phyloP scores from a whole-genome alignment of 1,140 invertebrate genomes.

The Listronotus oregonensis region DNA sequence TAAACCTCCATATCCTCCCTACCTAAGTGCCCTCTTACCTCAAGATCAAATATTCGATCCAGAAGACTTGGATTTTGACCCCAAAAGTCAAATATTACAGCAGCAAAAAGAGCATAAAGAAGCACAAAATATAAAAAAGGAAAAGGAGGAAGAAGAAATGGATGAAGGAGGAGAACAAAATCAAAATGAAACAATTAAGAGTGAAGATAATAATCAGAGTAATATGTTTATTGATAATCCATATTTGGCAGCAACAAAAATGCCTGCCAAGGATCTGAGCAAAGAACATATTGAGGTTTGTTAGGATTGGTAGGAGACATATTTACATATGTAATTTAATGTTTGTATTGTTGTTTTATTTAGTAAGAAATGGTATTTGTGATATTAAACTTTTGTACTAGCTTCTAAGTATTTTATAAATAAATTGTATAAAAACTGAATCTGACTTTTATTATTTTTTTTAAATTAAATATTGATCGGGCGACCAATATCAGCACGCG shows the following conservation, averaged over 20 bases:
- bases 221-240: constrained; percentile 82
- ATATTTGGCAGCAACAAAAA: constrained; percentile 79
- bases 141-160: constrained; percentile 51
- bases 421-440: too few species aligned
- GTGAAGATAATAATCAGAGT: constrained; percentile 58
- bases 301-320: too few species aligned
- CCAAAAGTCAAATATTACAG: constrained; percentile 63
- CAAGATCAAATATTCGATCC: constrained; percentile 95
- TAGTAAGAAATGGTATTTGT: too few species aligned
- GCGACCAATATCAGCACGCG: too few species aligned
- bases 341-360: too few species aligned
- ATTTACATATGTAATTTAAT: too few species aligned
- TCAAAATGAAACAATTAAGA: constrained; percentile 39
- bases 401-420: too few species aligned
- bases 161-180: constrained; percentile 57
- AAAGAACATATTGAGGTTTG: too few species aligned
- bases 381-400: too few species aligned
- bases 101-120: constrained; percentile 56
- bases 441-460: too few species aligned
- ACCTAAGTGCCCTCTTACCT: constrained; percentile 84
- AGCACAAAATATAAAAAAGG: constrained; percentile 49
- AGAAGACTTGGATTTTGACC: constrained; percentile 85
- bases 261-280: constrained; percentile 58
- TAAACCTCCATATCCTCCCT: constrained; percentile 81
- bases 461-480: too few species aligned